Base-by-base conservation (phyloP, 1,140 invertebrate genomes). In the Drosophila sp. region DNA sequence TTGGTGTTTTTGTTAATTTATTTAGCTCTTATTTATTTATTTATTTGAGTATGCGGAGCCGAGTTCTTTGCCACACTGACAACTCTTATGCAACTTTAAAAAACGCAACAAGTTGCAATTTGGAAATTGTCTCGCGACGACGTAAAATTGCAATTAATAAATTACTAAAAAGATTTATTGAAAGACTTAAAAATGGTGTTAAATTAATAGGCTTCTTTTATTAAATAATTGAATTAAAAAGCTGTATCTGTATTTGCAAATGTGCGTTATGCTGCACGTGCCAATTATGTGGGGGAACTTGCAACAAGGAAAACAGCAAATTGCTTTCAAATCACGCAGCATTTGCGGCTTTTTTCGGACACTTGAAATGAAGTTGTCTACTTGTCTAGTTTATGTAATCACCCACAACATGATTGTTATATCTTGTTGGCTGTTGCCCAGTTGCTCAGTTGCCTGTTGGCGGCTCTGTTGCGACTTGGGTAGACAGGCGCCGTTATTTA, bases 321-420 rank as follows among this genome's bases (percentile, higher is more conserved):
- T 87, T 81, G 78, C 82, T 81, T 87, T 86, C 71, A 81, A 87
- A 86, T 76, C 72, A 65, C 72, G 66, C 80, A 66, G 70, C 59
- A 73, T 62, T 76, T 27, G 21, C 21, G 21, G 4, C 36, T 43
- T n/a, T n/a, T 67, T 41, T 45, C 45, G 53, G 14, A 8, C 16
- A 27, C 43, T 46, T 46, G 61, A 86, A 87, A 86, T 86, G 74
- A 89, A 86, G 80, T 82, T 82, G 79, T 83, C 72, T 51, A 32
- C 57, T 45, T 76, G 74, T 76, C 78, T 78, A 72, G 75, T 78
- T 86, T 86, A 86, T 86, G 82, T 87, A 86, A 86, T 86, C 81
- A 81, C 82, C 81, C 81, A 87, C 81, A 87, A 87, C 78, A 70
- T 84, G 82, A 86, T 86, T 87, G 62, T 70, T 70, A 21, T 61